phyloP scores from a whole-genome alignment of 2,888 invertebrate genomes.

The Ditula angustiorana region DNA sequence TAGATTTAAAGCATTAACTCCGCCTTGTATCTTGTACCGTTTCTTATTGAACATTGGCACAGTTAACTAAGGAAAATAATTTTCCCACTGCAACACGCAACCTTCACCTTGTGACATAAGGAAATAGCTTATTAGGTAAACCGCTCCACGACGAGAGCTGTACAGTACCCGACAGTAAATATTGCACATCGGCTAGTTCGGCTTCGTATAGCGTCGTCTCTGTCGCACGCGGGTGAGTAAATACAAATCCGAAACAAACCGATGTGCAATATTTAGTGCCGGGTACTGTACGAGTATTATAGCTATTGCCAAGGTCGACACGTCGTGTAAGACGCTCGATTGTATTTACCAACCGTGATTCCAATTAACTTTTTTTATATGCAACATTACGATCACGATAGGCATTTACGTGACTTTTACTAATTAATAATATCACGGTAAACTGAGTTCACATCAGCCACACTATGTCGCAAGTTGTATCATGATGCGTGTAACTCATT shows the following conservation, averaged over 20 bases:
- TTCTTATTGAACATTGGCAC: too few species aligned
- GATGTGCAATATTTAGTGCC: too few species aligned
- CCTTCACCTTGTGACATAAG: slow-evolving; percentile 30
- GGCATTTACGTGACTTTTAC: slow-evolving; percentile 19
- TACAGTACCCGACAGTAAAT: too few species aligned
- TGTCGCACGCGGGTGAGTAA: too few species aligned
- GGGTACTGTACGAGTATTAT: too few species aligned
- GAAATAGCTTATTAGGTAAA: slow-evolving; percentile 26
- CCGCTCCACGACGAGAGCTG: neutral
- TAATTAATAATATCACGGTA: neutral
- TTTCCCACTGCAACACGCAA: slow-evolving; percentile 16
- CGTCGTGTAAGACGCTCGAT: slow-evolving; percentile 10
- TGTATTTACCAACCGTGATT: slow-evolving; percentile 4
- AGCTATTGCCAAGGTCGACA: slow-evolving; percentile 19
- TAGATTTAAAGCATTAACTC: too few species aligned
- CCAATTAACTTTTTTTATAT: neutral
- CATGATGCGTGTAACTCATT: too few species aligned
- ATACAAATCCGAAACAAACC: too few species aligned
- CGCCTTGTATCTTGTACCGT: too few species aligned
- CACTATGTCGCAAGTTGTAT: neutral
- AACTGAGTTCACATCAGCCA: neutral
- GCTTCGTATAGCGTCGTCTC: too few species aligned
- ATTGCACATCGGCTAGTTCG: too few species aligned
- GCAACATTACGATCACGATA: slow-evolving; percentile 19
- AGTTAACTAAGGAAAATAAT: slow-evolving; percentile 4